Evolutionary conservation across 1,140 invertebrate species (phyloP).

Genomic region (Orius insidiosus): DNA sequence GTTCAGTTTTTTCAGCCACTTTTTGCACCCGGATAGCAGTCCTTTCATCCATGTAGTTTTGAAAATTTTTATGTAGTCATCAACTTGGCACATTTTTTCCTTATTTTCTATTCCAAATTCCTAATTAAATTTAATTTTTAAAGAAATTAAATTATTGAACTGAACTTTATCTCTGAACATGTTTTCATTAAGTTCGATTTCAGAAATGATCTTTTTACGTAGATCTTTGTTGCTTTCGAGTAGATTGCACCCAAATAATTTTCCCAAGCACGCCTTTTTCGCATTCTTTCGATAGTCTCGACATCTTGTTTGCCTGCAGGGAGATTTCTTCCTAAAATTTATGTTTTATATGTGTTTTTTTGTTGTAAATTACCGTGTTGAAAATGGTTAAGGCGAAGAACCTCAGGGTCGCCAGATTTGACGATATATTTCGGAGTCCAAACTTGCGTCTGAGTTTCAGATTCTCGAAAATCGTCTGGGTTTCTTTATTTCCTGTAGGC

Average conservation of each 20-base stretch:
- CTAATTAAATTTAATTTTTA: too few species aligned
- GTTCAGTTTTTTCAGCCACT: too few species aligned
- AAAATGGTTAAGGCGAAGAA: not conserved
- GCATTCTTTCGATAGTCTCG: slow-evolving; percentile 4
- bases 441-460: slow-evolving; percentile 1
- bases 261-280: slow-evolving; percentile 6
- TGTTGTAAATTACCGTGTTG: too few species aligned
- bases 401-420: slow-evolving; percentile 2
- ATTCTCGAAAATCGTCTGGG: slow-evolving; percentile 3
- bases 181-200: not conserved
- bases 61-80: too few species aligned
- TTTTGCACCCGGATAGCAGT: too few species aligned
- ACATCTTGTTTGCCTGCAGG: slow-evolving; percentile 1
- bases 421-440: slow-evolving; percentile 3
- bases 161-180: not conserved
- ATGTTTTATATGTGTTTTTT: too few species aligned
- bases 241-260: not conserved
- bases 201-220: slow-evolving; percentile 1
- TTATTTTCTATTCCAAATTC: too few species aligned
- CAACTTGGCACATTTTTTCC: too few species aligned
- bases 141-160: too few species aligned
- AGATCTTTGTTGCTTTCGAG: not conserved
- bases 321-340: not conserved
- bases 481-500: too few species aligned
- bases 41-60: too few species aligned